phyloP scores from a whole-genome alignment of 2,797 vertebrate genomes.

The Lithobates sylvaticus region DNA sequence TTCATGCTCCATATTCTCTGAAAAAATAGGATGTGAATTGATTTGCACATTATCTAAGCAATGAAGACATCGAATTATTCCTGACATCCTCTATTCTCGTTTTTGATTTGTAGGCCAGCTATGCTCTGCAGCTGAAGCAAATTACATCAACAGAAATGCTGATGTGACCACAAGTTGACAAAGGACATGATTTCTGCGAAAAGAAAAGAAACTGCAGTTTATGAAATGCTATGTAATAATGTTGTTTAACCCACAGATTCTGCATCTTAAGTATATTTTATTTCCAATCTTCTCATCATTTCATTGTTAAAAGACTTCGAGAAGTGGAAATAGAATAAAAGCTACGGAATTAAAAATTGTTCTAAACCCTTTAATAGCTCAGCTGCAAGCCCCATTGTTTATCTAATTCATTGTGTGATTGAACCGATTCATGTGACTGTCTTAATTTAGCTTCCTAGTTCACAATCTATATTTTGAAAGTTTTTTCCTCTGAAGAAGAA shows the following conservation, averaged over 20 bases:
- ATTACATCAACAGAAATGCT: conserved; percentile 89
- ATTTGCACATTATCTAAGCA: conserved; percentile 87
- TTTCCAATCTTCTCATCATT: conserved; percentile 85
- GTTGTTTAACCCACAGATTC: conserved; percentile 87
- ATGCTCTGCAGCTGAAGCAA: conserved; percentile 86
- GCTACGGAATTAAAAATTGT: conserved; percentile 87
- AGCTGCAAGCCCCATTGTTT: conserved; percentile 87
- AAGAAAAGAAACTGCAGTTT: conserved; percentile 87
- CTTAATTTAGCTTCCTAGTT: conserved; percentile 81
- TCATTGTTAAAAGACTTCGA: conserved; percentile 86
- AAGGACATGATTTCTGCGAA: conserved; percentile 88
- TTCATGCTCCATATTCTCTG: conserved; percentile 84
- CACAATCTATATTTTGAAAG: conserved; percentile 76
- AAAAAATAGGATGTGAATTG: conserved; percentile 81
- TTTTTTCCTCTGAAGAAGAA: conserved; percentile 53
- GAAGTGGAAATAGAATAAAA: conserved; percentile 87
- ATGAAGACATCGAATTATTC: conserved; percentile 81
- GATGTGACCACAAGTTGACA: conserved; percentile 89
- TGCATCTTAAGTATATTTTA: conserved; percentile 87
- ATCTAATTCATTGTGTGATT: conserved; percentile 86
- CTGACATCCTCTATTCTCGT: conserved; percentile 86
- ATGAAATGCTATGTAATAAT: conserved; percentile 89
- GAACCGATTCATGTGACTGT: conserved; percentile 85
- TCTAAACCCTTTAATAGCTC: conserved; percentile 87
- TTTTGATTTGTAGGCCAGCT: conserved; percentile 87